Evolutionary conservation across 2,797 vertebrate species (phyloP).

Genomic region (Pseudochirops cupreus): DNA sequence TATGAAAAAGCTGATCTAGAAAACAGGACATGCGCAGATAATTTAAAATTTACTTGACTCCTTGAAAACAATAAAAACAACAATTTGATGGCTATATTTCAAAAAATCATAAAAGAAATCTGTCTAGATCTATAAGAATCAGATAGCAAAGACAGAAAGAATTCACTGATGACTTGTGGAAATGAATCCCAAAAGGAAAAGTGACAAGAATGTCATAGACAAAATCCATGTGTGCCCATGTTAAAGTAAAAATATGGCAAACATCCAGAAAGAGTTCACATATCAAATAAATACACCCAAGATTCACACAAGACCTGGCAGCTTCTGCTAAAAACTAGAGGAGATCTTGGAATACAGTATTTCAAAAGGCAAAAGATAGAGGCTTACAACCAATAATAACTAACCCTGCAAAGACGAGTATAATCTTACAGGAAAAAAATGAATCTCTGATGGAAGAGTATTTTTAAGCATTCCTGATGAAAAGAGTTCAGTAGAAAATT

Average conservation of each 20-base stretch:
- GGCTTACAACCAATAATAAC: background rate
- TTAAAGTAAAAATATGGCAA: background rate
- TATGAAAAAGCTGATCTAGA: background rate
- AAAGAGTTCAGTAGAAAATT: background rate
- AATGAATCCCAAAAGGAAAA: background rate
- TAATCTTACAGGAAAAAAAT: background rate
- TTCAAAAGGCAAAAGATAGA: background rate
- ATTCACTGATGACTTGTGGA: background rate
- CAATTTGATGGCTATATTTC: background rate
- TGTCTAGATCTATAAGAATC: background rate
- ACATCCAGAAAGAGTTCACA: background rate
- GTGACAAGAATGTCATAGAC: background rate
- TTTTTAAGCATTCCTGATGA: slow-evolving; percentile 2
- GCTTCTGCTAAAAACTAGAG: background rate
- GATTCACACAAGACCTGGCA: background rate
- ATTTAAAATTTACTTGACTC: background rate
- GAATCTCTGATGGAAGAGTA: background rate
- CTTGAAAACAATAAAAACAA: background rate
- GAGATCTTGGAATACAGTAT: background rate
- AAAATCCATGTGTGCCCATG: background rate
- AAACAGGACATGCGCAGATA: background rate
- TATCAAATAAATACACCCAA: background rate
- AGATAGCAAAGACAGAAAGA: background rate
- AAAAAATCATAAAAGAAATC: background rate
- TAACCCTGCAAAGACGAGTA: background rate